These are phyloP conservation scores for Protula sp. DNA, from an alignment of 2,888 invertebrate species.

Conservation along the genomic window DNA sequence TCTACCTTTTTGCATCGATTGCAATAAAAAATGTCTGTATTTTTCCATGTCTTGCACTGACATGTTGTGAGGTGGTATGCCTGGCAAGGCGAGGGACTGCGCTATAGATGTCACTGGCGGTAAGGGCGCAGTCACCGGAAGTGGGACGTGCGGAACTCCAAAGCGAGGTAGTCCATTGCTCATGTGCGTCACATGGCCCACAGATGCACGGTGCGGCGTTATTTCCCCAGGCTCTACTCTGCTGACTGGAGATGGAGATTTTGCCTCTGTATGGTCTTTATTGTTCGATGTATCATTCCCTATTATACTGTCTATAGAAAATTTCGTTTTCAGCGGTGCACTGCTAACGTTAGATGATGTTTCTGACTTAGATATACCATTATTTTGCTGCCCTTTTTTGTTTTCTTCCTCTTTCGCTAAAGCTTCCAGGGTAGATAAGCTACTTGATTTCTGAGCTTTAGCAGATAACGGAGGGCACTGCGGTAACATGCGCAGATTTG, in stretches of 20 bases:
- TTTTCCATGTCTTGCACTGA: neutral
- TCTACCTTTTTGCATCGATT: neutral
- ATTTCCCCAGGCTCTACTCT: neutral
- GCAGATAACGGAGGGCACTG: neutral
- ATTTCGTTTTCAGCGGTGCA: neutral
- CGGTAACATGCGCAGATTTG: neutral
- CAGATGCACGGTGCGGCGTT: neutral
- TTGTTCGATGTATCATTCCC: neutral
- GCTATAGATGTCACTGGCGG: too few relatives aligned
- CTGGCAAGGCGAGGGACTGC: neutral
- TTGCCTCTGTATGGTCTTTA: neutral
- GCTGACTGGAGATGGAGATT: neutral
- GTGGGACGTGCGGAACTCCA: neutral
- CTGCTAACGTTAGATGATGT: too few relatives aligned
- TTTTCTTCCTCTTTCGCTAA: neutral
- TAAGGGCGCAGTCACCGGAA: neutral
- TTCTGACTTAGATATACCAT: neutral
- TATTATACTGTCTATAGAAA: neutral
- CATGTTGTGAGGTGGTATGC: neutral
- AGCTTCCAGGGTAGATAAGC: neutral
- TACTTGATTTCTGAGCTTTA: neutral
- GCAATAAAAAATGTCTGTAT: neutral
- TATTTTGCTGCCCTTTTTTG: neutral
- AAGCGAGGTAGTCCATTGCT: too few relatives aligned
- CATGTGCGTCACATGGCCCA: neutral